These are phyloP conservation scores for Dendrocopos noguchii DNA, from an alignment of 2,113 vertebrate species.

Conservation along the genomic window DNA sequence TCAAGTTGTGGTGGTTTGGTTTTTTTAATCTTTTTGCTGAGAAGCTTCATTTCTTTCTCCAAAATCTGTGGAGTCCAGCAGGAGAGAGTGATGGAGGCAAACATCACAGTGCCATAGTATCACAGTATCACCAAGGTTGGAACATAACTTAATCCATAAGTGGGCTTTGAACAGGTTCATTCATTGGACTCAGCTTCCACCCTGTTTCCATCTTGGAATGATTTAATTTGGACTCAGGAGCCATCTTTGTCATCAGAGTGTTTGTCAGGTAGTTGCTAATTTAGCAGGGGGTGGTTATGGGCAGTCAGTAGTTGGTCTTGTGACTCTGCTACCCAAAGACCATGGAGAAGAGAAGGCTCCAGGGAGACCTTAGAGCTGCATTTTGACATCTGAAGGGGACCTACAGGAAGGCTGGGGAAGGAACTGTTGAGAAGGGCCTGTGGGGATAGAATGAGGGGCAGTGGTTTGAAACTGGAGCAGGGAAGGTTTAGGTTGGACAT, in stretches of 20 bases:
- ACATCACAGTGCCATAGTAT: rapidly evolving
- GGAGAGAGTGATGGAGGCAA: not conserved
- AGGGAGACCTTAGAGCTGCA: too few species aligned
- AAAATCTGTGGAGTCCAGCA: not conserved
- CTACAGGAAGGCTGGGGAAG: too few species aligned
- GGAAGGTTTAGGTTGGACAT: too few species aligned
- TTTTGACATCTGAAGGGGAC: too few species aligned
- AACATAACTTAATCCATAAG: not conserved
- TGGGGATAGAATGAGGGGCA: too few species aligned
- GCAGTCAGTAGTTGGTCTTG: not conserved
- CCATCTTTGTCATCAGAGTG: rapidly evolving
- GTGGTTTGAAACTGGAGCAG: too few species aligned
- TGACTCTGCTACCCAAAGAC: not conserved
- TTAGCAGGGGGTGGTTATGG: not conserved
- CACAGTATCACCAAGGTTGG: too few species aligned
- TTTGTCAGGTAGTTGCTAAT: rapidly evolving
- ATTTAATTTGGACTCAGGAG: not conserved
- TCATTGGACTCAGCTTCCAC: rapidly evolving
- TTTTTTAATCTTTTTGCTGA: not conserved
- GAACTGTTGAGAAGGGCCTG: too few species aligned
- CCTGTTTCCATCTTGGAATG: rapidly evolving
- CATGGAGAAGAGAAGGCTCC: too few species aligned
- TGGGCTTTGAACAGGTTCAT: rapidly evolving
- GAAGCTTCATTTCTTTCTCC: not conserved
- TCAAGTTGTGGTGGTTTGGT: not conserved